Conservation (phyloP, 2,797 vertebrate species). For the Pampus argenteus region DNA sequence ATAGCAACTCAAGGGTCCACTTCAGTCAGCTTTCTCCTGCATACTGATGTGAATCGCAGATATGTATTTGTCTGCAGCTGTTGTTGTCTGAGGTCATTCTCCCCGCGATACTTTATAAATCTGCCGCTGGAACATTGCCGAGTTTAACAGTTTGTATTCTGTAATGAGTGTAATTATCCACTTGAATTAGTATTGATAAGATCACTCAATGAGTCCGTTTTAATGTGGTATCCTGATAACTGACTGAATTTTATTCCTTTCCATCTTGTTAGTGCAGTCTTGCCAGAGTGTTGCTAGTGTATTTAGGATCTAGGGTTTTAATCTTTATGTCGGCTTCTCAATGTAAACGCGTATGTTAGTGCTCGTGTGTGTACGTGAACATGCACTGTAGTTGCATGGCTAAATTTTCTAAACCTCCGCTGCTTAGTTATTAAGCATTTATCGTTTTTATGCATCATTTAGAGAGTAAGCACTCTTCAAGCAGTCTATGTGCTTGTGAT, state of each 20-base stretch:
- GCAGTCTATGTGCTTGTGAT: conserved; percentile 13
- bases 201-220: conserved; percentile 38
- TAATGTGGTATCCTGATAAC: conserved; percentile 21
- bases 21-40: conserved; percentile 42
- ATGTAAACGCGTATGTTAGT: neutral
- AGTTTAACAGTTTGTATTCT: conserved; percentile 33
- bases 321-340: neutral
- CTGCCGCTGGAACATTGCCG: conserved; percentile 39
- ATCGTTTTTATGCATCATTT: conserved; percentile 49
- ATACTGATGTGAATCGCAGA: conserved; percentile 39
- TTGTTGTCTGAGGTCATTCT: conserved; percentile 44
- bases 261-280: conserved; percentile 10
- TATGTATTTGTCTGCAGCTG: conserved; percentile 27
- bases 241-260: conserved; percentile 16
- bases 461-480: conserved; percentile 19
- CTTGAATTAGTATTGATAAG: conserved; percentile 55
- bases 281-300: conserved; percentile 1
- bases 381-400: neutral
- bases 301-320: neutral
- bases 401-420: conserved; percentile 24
- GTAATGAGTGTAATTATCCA: conserved; percentile 53
- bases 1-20: conserved; percentile 47
- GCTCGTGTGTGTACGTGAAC: neutral
- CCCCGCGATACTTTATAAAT: conserved; percentile 34
- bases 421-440: conserved; percentile 22